Percentiles rank a stretch among this genome's conserved stretches.
These are phyloP conservation scores for Mionectes macconnelli DNA, from an alignment of 2,113 vertebrate species.

Conservation along the genomic window DNA sequence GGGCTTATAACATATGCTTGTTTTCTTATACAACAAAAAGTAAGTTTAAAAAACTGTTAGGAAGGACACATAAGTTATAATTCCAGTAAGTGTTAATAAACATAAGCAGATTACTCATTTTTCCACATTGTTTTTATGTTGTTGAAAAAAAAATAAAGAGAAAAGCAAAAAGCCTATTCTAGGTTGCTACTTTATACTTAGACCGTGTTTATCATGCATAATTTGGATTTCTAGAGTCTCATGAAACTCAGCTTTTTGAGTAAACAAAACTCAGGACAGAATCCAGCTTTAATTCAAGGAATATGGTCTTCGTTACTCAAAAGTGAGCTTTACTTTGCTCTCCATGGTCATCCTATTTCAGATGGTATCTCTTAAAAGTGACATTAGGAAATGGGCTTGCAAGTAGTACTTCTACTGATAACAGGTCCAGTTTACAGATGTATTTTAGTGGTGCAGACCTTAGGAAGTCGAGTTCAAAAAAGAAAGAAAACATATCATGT, in stretches of 20 bases:
- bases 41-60: background rate
- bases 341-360: background rate
- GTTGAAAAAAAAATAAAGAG: background rate
- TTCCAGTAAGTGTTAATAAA: background rate
- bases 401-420: background rate
- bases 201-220: background rate
- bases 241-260: background rate
- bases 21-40: background rate
- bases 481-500: background rate
- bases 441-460: background rate
- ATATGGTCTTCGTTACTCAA: background rate
- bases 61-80: background rate
- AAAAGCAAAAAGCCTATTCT: background rate
- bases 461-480: background rate
- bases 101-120: background rate
- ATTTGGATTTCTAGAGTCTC: background rate
- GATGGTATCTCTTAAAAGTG: background rate
- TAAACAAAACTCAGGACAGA: background rate
- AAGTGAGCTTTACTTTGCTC: background rate
- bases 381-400: background rate
- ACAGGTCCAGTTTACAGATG: background rate
- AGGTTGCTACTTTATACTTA: background rate
- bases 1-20: background rate
- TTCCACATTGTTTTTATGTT: background rate
- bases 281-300: background rate